Conservation (phyloP, 2,113 vertebrate genomes). For the Mirounga angustirostris region DNA sequence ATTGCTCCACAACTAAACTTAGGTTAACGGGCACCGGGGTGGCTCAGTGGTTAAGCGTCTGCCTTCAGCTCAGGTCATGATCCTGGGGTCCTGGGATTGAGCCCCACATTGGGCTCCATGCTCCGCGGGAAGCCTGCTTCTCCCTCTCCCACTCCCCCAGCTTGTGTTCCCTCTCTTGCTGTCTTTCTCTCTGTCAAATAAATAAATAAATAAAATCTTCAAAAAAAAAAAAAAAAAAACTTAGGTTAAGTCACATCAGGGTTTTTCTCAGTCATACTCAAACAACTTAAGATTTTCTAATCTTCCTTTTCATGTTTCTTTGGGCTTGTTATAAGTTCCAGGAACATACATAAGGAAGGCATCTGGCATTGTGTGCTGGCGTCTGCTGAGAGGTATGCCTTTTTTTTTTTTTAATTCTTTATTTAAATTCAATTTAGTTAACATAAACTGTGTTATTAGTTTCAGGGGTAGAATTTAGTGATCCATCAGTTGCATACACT, state of each 20-base stretch:
- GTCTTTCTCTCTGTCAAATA: too few relatives aligned
- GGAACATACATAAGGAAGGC: not conserved
- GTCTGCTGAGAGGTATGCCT: not conserved
- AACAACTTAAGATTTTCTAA: not conserved
- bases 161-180: too few relatives aligned
- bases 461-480: not conserved
- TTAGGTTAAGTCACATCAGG: not conserved
- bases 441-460: not conserved
- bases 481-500: not conserved
- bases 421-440: not conserved
- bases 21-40: not conserved
- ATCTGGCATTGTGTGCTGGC: not conserved
- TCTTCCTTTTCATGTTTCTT: not conserved
- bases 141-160: too few relatives aligned
- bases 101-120: too few relatives aligned
- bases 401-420: not conserved
- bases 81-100: too few relatives aligned
- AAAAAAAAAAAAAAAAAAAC: not conserved
- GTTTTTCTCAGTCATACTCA: not conserved
- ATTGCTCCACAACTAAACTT: not conserved
- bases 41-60: too few relatives aligned
- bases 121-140: too few relatives aligned
- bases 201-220: too few relatives aligned
- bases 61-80: too few relatives aligned
- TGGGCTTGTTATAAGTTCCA: not conserved